Conservation (phyloP, 2,113 vertebrate genomes). For the Pseudopodoces humilis region DNA sequence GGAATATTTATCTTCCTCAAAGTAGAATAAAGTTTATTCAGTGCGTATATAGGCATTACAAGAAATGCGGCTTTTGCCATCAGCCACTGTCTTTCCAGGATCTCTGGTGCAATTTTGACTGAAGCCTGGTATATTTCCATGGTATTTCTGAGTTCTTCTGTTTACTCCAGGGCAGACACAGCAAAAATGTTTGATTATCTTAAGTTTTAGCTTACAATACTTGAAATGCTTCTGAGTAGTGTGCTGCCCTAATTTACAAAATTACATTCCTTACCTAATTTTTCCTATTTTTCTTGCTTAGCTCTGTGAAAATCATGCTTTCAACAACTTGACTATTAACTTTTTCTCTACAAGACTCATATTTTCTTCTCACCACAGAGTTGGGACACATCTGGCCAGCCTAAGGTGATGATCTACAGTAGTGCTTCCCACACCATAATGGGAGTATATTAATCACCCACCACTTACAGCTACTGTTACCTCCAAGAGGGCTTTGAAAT, state of each 20-base stretch:
- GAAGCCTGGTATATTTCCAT: background rate
- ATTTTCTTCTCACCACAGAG: background rate
- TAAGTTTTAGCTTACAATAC: constrained; percentile 2
- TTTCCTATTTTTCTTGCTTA: background rate
- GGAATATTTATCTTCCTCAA: background rate
- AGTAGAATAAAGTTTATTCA: background rate
- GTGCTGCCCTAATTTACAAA: background rate
- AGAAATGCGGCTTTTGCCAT: background rate
- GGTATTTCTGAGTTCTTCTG: background rate
- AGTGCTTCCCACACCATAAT: background rate
- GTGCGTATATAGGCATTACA: background rate
- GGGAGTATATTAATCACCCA: background rate
- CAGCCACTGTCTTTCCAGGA: background rate
- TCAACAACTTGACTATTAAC: background rate
- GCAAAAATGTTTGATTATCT: constrained; percentile 21
- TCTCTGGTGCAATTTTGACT: background rate
- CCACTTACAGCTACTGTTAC: background rate
- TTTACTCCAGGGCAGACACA: background rate
- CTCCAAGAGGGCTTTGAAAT: constrained; percentile 22
- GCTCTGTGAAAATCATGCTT: background rate
- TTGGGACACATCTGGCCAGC: background rate
- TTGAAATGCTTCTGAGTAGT: background rate
- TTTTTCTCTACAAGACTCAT: background rate
- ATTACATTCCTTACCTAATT: background rate
- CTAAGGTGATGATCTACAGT: background rate